Evolutionary conservation across 2,797 vertebrate genomes (phyloP).

Genomic region (Tenualosa thibaudeaui): DNA sequence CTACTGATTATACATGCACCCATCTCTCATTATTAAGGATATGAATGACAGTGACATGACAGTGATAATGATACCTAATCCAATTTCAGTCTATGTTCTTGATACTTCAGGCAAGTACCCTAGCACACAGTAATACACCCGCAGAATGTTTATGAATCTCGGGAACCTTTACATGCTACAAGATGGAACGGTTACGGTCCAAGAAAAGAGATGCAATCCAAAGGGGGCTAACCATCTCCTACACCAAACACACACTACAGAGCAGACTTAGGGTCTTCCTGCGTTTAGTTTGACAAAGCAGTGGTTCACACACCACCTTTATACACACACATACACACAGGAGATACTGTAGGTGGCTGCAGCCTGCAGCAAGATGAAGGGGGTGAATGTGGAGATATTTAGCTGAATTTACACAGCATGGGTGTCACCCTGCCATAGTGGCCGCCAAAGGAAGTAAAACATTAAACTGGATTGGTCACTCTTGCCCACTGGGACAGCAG

Average conservation of each 20-base stretch:
- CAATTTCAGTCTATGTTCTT: not conserved
- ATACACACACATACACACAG: slow-evolving; percentile 16
- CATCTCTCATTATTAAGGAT: not conserved
- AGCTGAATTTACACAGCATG: not conserved
- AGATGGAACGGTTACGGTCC: slow-evolving; percentile 44
- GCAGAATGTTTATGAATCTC: slow-evolving; percentile 47
- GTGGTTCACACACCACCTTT: not conserved
- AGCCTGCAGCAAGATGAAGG: not conserved
- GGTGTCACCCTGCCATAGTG: slow-evolving; percentile 54
- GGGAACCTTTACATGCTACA: slow-evolving; percentile 50
- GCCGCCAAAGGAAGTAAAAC: slow-evolving; percentile 39
- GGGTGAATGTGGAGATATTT: not conserved
- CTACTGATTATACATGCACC: not conserved
- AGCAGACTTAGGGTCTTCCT: slow-evolving; percentile 48
- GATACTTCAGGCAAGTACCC: slow-evolving; percentile 39
- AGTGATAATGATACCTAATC: not conserved
- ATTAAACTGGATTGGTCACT: slow-evolving; percentile 40
- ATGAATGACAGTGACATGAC: too few relatives aligned
- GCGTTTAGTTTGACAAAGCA: slow-evolving; percentile 30
- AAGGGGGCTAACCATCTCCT: slow-evolving; percentile 40
- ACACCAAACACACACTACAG: slow-evolving; percentile 29
- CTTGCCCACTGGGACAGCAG: not conserved
- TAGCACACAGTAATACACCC: slow-evolving; percentile 50
- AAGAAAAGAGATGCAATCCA: slow-evolving; percentile 41
- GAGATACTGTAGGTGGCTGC: not conserved